These are phyloP conservation scores for Anisognathus igniventris DNA, from an alignment of 2,797 vertebrate genomes.

Conservation along the genomic window DNA sequence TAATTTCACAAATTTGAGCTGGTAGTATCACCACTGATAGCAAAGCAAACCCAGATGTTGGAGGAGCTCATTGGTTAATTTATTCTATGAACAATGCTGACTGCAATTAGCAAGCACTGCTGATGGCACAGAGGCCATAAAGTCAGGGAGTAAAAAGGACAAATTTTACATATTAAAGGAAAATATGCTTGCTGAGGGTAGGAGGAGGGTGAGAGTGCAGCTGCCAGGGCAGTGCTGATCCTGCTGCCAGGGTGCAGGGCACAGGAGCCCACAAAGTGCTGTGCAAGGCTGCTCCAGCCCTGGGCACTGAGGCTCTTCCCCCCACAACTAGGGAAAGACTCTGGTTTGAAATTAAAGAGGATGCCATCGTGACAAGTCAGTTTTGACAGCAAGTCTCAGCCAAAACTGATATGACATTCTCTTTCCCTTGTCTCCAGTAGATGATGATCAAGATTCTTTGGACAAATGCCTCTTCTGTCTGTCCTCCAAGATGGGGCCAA, in stretches of 20 bases:
- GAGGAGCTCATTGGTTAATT: slow-evolving; percentile 3
- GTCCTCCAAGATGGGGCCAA: neutral
- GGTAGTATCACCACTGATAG: neutral
- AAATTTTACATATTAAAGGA: neutral
- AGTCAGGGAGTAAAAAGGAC: neutral
- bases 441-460: neutral
- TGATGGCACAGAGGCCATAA: slow-evolving; percentile 24
- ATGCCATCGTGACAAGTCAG: fast-evolving
- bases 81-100: slow-evolving; percentile 20
- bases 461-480: neutral
- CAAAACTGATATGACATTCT: neutral
- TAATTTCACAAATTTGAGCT: slow-evolving; percentile 17
- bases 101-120: slow-evolving; percentile 18
- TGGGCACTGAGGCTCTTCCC: neutral
- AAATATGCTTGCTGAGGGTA: neutral
- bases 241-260: neutral
- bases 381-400: neutral
- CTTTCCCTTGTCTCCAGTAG: neutral
- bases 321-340: neutral
- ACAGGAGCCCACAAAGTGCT: neutral
- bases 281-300: neutral
- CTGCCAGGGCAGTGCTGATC: neutral
- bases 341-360: neutral
- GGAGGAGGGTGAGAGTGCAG: neutral
- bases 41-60: slow-evolving; percentile 50